phyloP scores from a whole-genome alignment of 2,113 vertebrate species.

The Periophthalmodon schlosseri region DNA sequence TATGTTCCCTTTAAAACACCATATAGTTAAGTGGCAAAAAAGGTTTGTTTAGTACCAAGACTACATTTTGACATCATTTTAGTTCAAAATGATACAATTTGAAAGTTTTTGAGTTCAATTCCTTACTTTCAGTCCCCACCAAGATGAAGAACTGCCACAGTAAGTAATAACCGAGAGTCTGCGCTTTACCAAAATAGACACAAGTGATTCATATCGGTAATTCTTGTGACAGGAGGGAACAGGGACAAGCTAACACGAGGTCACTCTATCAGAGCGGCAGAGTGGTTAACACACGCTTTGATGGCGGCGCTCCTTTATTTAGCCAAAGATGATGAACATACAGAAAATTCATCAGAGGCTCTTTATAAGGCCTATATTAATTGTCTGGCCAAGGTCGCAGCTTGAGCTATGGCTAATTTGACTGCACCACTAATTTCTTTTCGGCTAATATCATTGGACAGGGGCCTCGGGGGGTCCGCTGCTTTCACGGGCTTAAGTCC shows the following conservation, averaged over 20 bases:
- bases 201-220: constrained; percentile 52
- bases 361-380: constrained; percentile 64
- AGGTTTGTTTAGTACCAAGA: too few species aligned
- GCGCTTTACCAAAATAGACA: constrained; percentile 50
- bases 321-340: constrained; percentile 69
- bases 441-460: constrained; percentile 59
- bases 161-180: constrained; percentile 1
- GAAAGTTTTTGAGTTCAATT: too few species aligned
- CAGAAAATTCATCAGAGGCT: constrained; percentile 45
- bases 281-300: constrained; percentile 65
- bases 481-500: constrained; percentile 63
- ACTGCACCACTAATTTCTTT: constrained; percentile 59
- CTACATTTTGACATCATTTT: too few species aligned
- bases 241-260: constrained; percentile 22
- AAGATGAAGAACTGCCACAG: background rate
- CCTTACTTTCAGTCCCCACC: too few species aligned
- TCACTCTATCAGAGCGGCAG: constrained; percentile 54
- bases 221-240: constrained; percentile 61
- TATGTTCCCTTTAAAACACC: too few species aligned
- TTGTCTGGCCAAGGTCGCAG: constrained; percentile 72
- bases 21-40: too few species aligned
- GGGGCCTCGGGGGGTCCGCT: constrained; percentile 42
- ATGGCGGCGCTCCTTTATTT: constrained; percentile 62
- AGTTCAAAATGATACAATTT: too few species aligned
- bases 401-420: constrained; percentile 64